phyloP scores from a whole-genome alignment of 2,113 vertebrate species.

The Falco punctatus region DNA sequence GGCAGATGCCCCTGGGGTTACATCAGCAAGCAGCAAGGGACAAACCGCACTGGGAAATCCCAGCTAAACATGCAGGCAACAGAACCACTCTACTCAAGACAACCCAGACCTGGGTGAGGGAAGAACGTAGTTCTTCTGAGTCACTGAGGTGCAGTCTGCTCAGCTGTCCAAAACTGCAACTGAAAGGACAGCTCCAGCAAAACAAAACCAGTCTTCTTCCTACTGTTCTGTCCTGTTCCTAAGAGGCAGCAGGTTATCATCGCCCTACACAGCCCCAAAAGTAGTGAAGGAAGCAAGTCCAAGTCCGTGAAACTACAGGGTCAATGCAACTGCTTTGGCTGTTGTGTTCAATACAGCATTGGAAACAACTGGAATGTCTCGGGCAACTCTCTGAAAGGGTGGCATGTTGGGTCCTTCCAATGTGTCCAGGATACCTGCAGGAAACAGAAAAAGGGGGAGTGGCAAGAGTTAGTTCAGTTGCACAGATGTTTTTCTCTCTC shows the following conservation, averaged over 20 bases:
- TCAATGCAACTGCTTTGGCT: conserved; percentile 68
- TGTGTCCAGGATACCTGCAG: conserved; percentile 89
- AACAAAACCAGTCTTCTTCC: conserved; percentile 3
- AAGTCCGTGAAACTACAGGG: conserved; percentile 72
- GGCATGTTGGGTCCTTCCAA: conserved; percentile 87
- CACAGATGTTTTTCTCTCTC: background rate
- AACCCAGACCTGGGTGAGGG: background rate
- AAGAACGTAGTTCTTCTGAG: background rate
- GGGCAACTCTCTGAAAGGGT: conserved; percentile 90
- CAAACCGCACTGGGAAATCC: conserved; percentile 31
- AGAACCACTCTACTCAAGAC: conserved; percentile 27
- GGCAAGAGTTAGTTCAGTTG: background rate
- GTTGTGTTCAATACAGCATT: conserved; percentile 79
- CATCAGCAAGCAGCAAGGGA: conserved; percentile 33
- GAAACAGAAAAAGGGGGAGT: background rate
- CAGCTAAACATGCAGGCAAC: conserved; percentile 36
- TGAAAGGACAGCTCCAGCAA: conserved; percentile 15
- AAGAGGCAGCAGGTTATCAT: conserved; percentile 33
- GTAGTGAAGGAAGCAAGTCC: conserved; percentile 50
- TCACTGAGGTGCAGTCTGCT: conserved; percentile 8
- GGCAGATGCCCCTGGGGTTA: conserved; percentile 36
- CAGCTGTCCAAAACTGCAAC: background rate
- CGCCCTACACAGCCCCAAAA: conserved; percentile 27
- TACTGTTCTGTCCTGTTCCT: conserved; percentile 42
- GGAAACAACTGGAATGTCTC: conserved; percentile 84